Evolutionary conservation across 2,797 vertebrate species (phyloP).

Genomic region (Spheniscus humboldti): DNA sequence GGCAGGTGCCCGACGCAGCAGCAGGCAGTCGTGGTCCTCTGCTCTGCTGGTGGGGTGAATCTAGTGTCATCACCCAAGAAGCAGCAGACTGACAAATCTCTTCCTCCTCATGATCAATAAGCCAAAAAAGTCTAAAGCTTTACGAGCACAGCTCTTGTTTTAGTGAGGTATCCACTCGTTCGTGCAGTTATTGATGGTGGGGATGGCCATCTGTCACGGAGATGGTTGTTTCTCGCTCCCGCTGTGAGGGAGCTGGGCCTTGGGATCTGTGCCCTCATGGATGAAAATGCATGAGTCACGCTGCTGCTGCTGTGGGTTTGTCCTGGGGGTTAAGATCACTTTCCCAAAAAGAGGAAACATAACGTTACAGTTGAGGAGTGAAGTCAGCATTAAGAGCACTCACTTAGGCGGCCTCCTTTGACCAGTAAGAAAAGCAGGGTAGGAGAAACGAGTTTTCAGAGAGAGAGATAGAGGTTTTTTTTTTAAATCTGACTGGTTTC

Average conservation of each 20-base stretch:
- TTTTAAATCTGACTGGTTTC: neutral
- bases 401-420: neutral
- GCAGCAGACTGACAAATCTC: neutral
- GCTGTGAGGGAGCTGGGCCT: neutral
- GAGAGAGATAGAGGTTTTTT: neutral
- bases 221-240: neutral
- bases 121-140: neutral
- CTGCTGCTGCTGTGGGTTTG: neutral
- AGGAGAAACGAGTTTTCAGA: neutral
- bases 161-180: rapidly evolving
- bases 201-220: neutral
- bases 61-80: neutral
- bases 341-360: neutral
- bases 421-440: neutral
- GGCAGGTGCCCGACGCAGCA: rapidly evolving
- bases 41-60: neutral
- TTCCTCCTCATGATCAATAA: neutral
- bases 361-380: neutral
- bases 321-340: neutral
- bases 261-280: rapidly evolving
- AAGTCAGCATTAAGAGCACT: neutral
- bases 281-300: neutral
- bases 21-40: rapidly evolving
- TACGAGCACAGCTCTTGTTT: neutral
- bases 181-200: neutral